A percentile compares a stretch with the other conserved stretches of the same genome.
These are phyloP conservation scores for Anthophora plumipes DNA, from an alignment of 2,888 invertebrate genomes.

Conservation along the genomic window DNA sequence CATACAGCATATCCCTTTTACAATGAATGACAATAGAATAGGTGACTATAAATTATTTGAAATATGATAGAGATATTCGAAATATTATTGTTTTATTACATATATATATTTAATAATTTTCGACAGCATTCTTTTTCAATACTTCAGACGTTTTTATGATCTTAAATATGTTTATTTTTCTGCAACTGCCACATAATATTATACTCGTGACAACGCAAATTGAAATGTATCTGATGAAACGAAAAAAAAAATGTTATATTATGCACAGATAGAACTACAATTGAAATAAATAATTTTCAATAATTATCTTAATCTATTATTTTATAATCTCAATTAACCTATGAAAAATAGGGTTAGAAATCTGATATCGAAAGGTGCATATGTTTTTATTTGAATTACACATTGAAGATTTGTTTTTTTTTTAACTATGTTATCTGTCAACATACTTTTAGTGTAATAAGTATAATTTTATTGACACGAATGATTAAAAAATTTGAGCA, in stretches of 20 bases:
- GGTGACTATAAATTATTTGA: slow-evolving; percentile 27
- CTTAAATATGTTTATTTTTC: slow-evolving; percentile 47
- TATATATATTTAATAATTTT: slow-evolving; percentile 17
- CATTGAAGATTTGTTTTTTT: too few species aligned
- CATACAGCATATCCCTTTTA: slow-evolving; percentile 8
- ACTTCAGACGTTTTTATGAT: slow-evolving; percentile 13
- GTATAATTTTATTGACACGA: background rate
- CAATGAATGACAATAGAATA: slow-evolving; percentile 29
- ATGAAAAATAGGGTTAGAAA: background rate
- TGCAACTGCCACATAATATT: slow-evolving; percentile 47
- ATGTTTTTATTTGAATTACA: too few species aligned
- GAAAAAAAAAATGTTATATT: slow-evolving; percentile 52
- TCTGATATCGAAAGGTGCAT: too few species aligned
- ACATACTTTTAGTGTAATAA: too few species aligned
- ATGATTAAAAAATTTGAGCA: background rate
- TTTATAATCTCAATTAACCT: slow-evolving; percentile 7
- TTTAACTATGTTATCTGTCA: too few species aligned
- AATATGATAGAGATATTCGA: slow-evolving; percentile 30
- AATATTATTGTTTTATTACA: slow-evolving; percentile 22
- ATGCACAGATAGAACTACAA: slow-evolving; percentile 57
- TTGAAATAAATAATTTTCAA: slow-evolving; percentile 61
- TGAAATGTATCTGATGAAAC: slow-evolving; percentile 34
- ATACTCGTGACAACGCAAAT: slow-evolving; percentile 36
- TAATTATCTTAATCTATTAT: slow-evolving; percentile 35
- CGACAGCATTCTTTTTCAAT: slow-evolving; percentile 17